A percentile compares a stretch with the other conserved stretches of the same genome.
Evolutionary conservation across 2,113 vertebrate genomes (phyloP).

Genomic region (Lipotes vexillifer): DNA sequence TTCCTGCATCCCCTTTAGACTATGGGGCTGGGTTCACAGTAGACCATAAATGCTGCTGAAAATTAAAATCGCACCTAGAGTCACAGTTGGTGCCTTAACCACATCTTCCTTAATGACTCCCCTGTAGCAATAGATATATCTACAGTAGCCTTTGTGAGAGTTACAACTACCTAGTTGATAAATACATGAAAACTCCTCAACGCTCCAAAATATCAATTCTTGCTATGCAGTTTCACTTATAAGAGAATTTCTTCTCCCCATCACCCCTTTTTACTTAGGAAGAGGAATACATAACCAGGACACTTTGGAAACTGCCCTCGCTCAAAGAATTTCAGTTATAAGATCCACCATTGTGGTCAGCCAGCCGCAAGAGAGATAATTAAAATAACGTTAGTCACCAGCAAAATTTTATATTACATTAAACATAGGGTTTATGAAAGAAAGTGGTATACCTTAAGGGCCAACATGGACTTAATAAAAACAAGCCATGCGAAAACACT

Average conservation of each 20-base stretch:
- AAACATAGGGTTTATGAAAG: neutral
- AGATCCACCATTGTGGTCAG: neutral
- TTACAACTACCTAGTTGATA: neutral
- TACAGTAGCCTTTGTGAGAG: neutral
- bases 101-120: neutral
- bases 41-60: neutral
- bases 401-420: neutral
- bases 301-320: neutral
- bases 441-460: neutral
- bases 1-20: neutral
- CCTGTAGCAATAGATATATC: neutral
- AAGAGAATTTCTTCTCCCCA: neutral
- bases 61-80: neutral
- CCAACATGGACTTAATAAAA: neutral
- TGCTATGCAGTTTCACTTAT: neutral
- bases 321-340: conserved; percentile 5
- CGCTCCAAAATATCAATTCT: neutral
- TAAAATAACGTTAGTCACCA: neutral
- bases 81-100: neutral
- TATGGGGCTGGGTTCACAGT: neutral
- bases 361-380: neutral
- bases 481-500: neutral
- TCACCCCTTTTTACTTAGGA: neutral
- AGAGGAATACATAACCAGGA: neutral
- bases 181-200: neutral